Percentiles rank a stretch among this genome's conserved stretches.
phyloP scores from a whole-genome alignment of 2,113 vertebrate species.

The Gila orcuttii region DNA sequence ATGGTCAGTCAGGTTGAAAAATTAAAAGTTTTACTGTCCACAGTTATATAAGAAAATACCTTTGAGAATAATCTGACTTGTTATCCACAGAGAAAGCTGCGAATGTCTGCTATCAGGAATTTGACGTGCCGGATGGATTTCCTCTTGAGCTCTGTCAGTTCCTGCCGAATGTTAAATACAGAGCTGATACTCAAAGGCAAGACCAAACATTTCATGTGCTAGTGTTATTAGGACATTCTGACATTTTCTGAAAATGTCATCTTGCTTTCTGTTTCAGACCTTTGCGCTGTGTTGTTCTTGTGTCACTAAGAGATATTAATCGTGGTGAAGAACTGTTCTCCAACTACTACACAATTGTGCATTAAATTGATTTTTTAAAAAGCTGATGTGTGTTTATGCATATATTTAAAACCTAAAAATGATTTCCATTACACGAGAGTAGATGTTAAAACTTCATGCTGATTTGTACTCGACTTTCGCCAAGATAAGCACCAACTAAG shows the following conservation, averaged over 20 bases:
- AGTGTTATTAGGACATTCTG: neutral
- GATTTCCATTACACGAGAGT: too few relatives aligned
- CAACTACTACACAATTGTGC: slow-evolving; percentile 92
- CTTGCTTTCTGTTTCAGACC: slow-evolving; percentile 68
- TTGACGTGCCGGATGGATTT: slow-evolving; percentile 85
- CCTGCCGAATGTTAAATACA: slow-evolving; percentile 89
- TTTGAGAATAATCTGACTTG: neutral
- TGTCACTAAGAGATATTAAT: slow-evolving; percentile 84
- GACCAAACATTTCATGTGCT: neutral
- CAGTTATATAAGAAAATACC: neutral
- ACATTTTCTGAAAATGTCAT: neutral
- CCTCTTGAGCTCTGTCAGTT: slow-evolving; percentile 87
- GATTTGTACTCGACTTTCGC: too few relatives aligned
- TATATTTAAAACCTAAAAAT: neutral
- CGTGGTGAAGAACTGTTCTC: slow-evolving; percentile 92
- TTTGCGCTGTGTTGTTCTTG: slow-evolving; percentile 86
- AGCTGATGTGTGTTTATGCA: neutral
- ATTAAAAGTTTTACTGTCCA: neutral
- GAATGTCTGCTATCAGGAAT: slow-evolving; percentile 94
- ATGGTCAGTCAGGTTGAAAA: slow-evolving; percentile 66
- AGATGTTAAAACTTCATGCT: too few relatives aligned
- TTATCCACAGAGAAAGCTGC: slow-evolving; percentile 78
- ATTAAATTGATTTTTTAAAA: slow-evolving; percentile 58
- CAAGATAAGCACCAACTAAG: too few relatives aligned
- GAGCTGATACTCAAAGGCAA: slow-evolving; percentile 76